Evolutionary conservation across 2,888 invertebrate genomes (phyloP), one percentile per base, ranked within the genome.

Genomic region (Julus scanicus): DNA sequence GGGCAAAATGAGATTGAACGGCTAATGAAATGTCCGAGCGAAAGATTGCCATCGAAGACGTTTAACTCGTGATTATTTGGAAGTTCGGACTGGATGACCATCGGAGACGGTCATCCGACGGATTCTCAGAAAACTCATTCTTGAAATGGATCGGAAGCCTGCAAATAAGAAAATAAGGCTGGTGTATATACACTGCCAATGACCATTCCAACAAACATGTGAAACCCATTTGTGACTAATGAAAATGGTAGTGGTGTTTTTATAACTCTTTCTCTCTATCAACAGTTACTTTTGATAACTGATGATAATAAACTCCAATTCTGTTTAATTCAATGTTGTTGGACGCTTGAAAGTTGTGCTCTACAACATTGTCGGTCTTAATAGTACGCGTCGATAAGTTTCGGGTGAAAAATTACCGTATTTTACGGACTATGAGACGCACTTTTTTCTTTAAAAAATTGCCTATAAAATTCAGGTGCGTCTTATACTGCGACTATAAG

Each of bases 11-110:
- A 80, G 13, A 80, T 80, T 20, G 80, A 37, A 37, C 71, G 37
- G 20, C 80, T 80, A 80, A 80, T 80, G 80, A 80, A 80, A 80
- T 37, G 80, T 37, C 80, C 37, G n/a, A 80, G 71, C 20, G 71
- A 63, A 63, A 63, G 71, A 20, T 71, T 20, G 71, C 20, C 71
- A 71, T 80, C 80, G 80, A 80, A 37, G 29, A 29, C 29, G 71
- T 71, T 71, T 71, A 71, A 71, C 71, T 71, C 71, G 29, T 71
- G 71, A 71, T 71, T 71, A 80, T 13, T 13, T 9, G 29, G 29
- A 80, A 37, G 63, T 13, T 80, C 37, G 80, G 80, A 80, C 37
- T 37, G 13, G 37, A 80, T 80, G 80, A 80, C 80, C 80, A 80
- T 6, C 9, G 2, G 63, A 37, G 37, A 29, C 29, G 71, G 1